A percentile compares a stretch with the other conserved stretches of the same genome.
phyloP scores from a whole-genome alignment of 2,797 vertebrate species.

The Benthosema pterotum region DNA sequence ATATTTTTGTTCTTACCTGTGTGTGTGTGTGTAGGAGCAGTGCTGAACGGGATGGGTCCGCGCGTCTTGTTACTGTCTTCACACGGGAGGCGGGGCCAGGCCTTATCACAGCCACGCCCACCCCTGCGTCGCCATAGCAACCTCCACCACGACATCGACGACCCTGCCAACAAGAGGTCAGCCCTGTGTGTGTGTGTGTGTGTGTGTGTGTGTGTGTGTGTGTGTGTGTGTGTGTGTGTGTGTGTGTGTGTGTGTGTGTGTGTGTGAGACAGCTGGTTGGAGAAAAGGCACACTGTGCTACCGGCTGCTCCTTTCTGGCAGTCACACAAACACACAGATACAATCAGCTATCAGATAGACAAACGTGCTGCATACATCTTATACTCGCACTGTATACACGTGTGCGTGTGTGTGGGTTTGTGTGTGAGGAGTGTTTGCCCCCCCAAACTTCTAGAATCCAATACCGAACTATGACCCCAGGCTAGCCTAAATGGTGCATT shows the following conservation, averaged over 20 bases:
- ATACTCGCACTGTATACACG: too few relatives aligned
- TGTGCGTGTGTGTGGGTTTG: not conserved
- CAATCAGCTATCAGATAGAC: not conserved
- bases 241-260: not conserved
- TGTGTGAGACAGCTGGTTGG: not conserved
- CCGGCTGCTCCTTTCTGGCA: not conserved
- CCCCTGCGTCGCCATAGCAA: slow-evolving; percentile 11
- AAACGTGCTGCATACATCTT: not conserved
- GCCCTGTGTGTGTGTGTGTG: slow-evolving; percentile 7
- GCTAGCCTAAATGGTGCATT: too few relatives aligned
- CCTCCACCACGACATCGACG: slow-evolving; percentile 26
- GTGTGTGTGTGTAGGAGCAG: slow-evolving; percentile 28
- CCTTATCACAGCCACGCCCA: slow-evolving; percentile 22
- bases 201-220: not conserved
- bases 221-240: not conserved
- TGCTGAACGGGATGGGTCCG: slow-evolving; percentile 20
- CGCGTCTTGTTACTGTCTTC: not conserved
- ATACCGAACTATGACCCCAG: too few relatives aligned
- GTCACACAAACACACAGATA: not conserved
- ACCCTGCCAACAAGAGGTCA: slow-evolving; percentile 52
- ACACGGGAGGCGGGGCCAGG: slow-evolving; percentile 35
- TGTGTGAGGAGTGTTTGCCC: too few relatives aligned
- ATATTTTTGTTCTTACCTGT: not conserved
- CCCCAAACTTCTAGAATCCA: too few relatives aligned
- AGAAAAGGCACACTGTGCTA: not conserved